Evolutionary conservation across 2,797 vertebrate species (phyloP), one percentile per base, ranked within the genome.

Genomic region (Lepus oiostolus): DNA sequence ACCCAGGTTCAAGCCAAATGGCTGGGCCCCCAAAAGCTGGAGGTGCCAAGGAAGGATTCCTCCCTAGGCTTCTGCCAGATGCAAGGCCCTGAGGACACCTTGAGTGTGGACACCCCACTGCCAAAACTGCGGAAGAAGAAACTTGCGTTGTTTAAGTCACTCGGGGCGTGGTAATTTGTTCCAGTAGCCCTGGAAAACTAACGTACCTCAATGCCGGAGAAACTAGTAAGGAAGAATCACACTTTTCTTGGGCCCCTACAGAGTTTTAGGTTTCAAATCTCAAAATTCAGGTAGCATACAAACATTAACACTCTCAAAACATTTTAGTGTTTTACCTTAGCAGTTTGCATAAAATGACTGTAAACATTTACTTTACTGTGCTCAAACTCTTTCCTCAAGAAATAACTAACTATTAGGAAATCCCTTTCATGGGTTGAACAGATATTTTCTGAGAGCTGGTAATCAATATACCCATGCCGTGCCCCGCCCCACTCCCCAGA

Each of bases 301-400:
- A 32, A 50, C 13, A 70, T 28, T 52, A 52, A 54, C 16, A 0
- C 54, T 62, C 0, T 35, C 16, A 74, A 70, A 88, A 89, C 35
- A 75, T 75, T 80, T 83, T 58, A 85, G 11, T 80, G 71, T 76
- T 79, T 86, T 63, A 65, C 67, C 75, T 80, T 83, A 52, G 65
- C 42, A 76, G 71, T 72, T 38, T 60, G 63, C 62, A 63, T 68
- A 67, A 94, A 94, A 92, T 2, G 24, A 76, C 24, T 92, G 82
- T 2, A 93, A 97, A 95, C 4, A 89, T 8, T 80, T n/a, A 50
- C 71, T 92, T 94, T 84, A 93, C 7, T 70, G 17, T 0, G 1
- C 13, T 98, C 97, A 98, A 98, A 98, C 88, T 95, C 97, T 96
- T 98, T 96, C 96, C 97, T 98, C 74, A 96, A 63, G 38, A 90